phyloP scores from a whole-genome alignment of 2,888 invertebrate species.

The Rhagonycha lutea region DNA sequence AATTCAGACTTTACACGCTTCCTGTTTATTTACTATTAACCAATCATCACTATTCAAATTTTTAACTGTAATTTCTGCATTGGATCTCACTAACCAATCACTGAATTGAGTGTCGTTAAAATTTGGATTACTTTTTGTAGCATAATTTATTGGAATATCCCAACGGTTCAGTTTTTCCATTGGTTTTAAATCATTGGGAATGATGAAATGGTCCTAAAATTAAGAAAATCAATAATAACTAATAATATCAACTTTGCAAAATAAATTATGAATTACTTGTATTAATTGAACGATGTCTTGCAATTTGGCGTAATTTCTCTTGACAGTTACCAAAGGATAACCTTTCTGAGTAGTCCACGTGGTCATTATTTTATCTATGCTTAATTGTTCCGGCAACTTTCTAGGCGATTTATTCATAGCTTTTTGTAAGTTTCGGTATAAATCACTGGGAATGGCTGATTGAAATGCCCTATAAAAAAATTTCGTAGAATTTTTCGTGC shows the following conservation, averaged over 20 bases:
- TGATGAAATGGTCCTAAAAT: too few relatives aligned
- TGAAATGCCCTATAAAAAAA: too few relatives aligned
- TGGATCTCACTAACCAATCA: neutral
- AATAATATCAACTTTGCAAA: too few relatives aligned
- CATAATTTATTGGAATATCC: neutral
- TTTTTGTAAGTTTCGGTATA: neutral
- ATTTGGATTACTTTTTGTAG: neutral
- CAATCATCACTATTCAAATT: slow-evolving; percentile 5
- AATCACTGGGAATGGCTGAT: neutral
- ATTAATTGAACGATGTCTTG: neutral
- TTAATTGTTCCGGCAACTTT: too few relatives aligned
- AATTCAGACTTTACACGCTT: neutral
- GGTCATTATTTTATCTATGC: too few relatives aligned
- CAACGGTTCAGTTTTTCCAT: neutral
- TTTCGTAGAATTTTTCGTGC: too few relatives aligned
- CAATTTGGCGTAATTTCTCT: too few relatives aligned
- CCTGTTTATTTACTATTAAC: slow-evolving; percentile 12
- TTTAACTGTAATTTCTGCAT: neutral
- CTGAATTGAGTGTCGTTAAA: neutral
- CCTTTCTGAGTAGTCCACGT: slow-evolving; percentile 52
- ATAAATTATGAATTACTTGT: neutral
- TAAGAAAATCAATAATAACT: too few relatives aligned
- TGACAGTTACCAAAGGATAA: too few relatives aligned
- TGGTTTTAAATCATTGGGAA: neutral
- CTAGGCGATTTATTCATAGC: too few relatives aligned